phyloP scores from a whole-genome alignment of 2,888 invertebrate genomes.

The Scrobipalpa atriplicella region DNA sequence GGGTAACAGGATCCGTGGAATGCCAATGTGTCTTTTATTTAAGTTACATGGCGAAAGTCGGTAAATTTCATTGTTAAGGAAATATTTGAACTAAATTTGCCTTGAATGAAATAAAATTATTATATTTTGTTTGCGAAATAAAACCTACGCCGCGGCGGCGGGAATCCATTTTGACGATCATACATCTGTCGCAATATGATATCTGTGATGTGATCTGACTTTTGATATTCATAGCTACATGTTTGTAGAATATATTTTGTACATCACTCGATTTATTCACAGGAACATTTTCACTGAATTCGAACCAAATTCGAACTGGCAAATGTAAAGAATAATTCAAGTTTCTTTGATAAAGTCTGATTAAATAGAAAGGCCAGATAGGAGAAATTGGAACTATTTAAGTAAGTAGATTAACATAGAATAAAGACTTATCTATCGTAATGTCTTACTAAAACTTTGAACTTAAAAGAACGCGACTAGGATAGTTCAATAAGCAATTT shows the following conservation, averaged over 20 bases:
- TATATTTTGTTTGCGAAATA: not conserved
- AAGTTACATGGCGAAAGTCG: too few species aligned
- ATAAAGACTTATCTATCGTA: too few species aligned
- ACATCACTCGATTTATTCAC: not conserved
- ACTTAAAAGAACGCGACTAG: too few species aligned
- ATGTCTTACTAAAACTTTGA: too few species aligned
- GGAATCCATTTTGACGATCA: not conserved
- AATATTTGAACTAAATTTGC: not conserved
- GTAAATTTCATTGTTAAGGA: too few species aligned
- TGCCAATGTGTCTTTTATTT: too few species aligned
- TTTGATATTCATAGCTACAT: slow-evolving; percentile 15
- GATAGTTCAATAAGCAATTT: too few species aligned
- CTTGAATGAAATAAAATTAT: not conserved
- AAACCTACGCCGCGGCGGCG: not conserved
- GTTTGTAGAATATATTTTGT: slow-evolving; percentile 5
- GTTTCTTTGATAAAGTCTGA: not conserved
- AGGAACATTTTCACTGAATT: not conserved
- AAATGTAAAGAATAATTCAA: not conserved
- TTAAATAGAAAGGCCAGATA: not conserved
- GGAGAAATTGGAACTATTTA: not conserved
- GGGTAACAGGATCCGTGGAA: too few species aligned
- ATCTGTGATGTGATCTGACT: not conserved
- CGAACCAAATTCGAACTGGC: too few species aligned
- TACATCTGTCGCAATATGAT: slow-evolving; percentile 2
- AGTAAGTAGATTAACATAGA: too few species aligned